Percentiles rank a stretch among this genome's conserved stretches.
Evolutionary conservation across 2,113 vertebrate species (phyloP).

Genomic region (Brachyistius frenatus): DNA sequence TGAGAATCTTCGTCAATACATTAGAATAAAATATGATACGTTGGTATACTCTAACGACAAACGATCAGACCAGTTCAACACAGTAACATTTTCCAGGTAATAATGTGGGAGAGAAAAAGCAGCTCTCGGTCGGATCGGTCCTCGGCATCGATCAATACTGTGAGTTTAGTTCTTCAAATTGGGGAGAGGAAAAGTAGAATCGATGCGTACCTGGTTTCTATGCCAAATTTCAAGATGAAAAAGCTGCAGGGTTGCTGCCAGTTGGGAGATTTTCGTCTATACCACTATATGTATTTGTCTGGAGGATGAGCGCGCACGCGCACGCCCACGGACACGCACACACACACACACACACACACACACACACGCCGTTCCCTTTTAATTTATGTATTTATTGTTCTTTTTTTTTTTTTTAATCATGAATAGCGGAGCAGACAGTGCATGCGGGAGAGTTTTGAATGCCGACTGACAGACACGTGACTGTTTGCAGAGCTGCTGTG

Average conservation of each 20-base stretch:
- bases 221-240: conserved; percentile 19
- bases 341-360: neutral
- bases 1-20: neutral
- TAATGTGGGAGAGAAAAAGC: conserved; percentile 1
- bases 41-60: neutral
- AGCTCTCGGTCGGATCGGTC: neutral
- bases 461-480: conserved; percentile 21
- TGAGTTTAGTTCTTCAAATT: conserved; percentile 2
- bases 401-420: neutral
- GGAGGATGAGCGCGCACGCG: neutral
- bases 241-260: conserved; percentile 15
- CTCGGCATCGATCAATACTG: neutral
- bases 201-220: neutral
- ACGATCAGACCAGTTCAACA: neutral
- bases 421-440: conserved; percentile 25
- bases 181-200: conserved; percentile 5
- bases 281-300: neutral
- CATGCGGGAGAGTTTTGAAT: conserved; percentile 4
- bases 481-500: conserved; percentile 46
- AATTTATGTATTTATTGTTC: neutral
- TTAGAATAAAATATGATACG: neutral
- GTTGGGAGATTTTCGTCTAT: neutral
- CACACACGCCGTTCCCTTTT: neutral
- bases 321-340: neutral
- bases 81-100: neutral